Conservation (phyloP, 64 coral and sea anemone genomes). For the Montipora capricornis region DNA sequence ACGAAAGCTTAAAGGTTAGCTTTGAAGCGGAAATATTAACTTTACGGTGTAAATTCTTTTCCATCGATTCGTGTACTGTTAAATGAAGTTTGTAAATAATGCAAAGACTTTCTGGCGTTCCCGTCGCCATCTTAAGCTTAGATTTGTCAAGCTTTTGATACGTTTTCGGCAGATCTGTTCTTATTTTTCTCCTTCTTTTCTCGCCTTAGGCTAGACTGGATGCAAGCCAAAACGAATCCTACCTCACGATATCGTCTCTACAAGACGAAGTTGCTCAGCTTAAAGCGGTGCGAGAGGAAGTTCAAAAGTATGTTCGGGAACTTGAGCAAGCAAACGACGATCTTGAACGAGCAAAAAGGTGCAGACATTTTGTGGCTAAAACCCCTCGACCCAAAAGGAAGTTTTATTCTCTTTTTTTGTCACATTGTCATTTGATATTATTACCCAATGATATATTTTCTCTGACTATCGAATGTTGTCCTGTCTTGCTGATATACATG, state of each 20-base stretch:
- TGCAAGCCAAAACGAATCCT: conserved; percentile 96
- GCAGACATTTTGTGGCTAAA: not conserved
- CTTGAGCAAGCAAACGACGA: conserved; percentile 99
- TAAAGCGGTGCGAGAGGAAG: conserved; percentile 94
- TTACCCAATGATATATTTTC: not conserved
- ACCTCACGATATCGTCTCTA: conserved; percentile 94
- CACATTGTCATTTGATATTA: not conserved
- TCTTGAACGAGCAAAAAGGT: conserved; percentile 99
- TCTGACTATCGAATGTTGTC: conserved; percentile 14
- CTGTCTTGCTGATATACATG: not conserved
- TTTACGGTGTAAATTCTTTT: not conserved
- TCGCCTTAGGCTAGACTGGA: conserved; percentile 92
- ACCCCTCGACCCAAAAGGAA: not conserved
- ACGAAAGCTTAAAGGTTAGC: conserved; percentile 96
- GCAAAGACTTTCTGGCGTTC: conserved; percentile 22
- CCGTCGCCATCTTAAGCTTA: conserved; percentile 1
- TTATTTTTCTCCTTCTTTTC: not conserved
- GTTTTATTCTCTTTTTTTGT: not conserved
- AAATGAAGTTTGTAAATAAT: conserved; percentile 60
- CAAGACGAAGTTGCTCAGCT: conserved; percentile 98
- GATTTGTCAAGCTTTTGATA: not conserved
- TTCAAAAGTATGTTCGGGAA: conserved; percentile 98
- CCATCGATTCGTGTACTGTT: conserved; percentile 18
- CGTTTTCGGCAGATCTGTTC: not conserved
- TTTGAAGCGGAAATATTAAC: not conserved